Percentiles rank a stretch among this genome's conserved stretches.
These are phyloP conservation scores for Neodontobutis hainanensis DNA, from an alignment of 2,113 vertebrate genomes.

Conservation along the genomic window DNA sequence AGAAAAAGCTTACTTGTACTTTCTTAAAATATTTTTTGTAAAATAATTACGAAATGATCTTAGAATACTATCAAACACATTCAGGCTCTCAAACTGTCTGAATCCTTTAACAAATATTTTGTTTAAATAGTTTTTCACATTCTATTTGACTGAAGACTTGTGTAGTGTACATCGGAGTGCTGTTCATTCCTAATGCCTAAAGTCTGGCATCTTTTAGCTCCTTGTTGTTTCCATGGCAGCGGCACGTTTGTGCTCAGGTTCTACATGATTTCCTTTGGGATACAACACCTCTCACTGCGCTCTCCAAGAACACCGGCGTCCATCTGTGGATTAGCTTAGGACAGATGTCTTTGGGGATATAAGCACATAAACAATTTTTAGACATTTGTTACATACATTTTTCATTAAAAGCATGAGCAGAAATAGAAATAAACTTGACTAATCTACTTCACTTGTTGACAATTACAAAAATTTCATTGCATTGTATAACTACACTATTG, in stretches of 20 bases:
- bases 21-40: too few relatives aligned
- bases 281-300: slow-evolving; percentile 21
- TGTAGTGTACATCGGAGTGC: neutral
- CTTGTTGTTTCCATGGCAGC: slow-evolving; percentile 56
- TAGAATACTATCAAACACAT: too few relatives aligned
- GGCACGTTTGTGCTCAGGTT: slow-evolving; percentile 32
- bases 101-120: neutral
- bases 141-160: neutral
- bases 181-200: slow-evolving; percentile 14
- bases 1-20: neutral
- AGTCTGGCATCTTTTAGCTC: slow-evolving; percentile 37
- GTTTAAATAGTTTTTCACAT: neutral
- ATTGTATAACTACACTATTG: too few relatives aligned
- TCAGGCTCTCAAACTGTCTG: too few relatives aligned
- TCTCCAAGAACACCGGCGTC: slow-evolving; percentile 18
- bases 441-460: too few relatives aligned
- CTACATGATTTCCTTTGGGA: slow-evolving; percentile 44
- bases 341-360: slow-evolving; percentile 10
- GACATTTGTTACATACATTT: slow-evolving; percentile 1
- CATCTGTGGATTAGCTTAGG: slow-evolving; percentile 12
- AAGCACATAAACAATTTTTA: neutral
- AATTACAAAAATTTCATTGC: too few relatives aligned
- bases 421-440: neutral
- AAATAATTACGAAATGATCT: too few relatives aligned
- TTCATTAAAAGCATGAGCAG: neutral